phyloP scores from a whole-genome alignment of 2,797 vertebrate genomes.

The Acanthornis magna region DNA sequence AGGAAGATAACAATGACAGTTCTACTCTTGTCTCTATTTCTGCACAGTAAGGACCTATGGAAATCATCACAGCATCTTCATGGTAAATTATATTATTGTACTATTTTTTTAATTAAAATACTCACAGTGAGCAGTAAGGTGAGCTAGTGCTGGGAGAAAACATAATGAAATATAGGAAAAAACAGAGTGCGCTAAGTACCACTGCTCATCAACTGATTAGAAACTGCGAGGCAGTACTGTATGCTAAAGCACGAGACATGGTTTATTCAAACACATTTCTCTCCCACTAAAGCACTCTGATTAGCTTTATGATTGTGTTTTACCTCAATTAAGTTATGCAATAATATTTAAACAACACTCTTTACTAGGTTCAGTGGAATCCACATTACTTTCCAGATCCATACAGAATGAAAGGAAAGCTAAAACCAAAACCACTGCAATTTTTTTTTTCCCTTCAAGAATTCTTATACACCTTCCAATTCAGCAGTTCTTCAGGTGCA shows the following conservation, averaged over 20 bases:
- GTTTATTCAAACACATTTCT: background rate
- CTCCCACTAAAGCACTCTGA: background rate
- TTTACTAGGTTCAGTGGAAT: background rate
- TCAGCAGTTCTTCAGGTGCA: slow-evolving; percentile 6
- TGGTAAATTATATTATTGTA: fast-evolving
- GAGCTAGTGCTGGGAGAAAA: background rate
- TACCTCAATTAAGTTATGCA: background rate
- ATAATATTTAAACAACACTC: background rate
- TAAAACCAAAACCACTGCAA: background rate
- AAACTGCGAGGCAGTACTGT: background rate
- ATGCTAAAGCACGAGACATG: background rate
- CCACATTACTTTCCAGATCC: background rate
- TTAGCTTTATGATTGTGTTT: background rate
- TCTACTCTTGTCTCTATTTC: background rate
- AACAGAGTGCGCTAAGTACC: background rate
- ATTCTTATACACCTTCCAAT: background rate
- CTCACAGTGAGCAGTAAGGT: background rate
- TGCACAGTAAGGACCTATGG: background rate
- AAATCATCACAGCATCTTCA: background rate
- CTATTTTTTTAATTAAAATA: background rate
- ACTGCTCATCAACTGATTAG: background rate
- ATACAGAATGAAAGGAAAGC: background rate
- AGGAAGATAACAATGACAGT: background rate
- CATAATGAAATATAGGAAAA: background rate
- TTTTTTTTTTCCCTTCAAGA: background rate